These are phyloP conservation scores for Baccha elongata DNA, from an alignment of 2,888 invertebrate species.

Conservation along the genomic window DNA sequence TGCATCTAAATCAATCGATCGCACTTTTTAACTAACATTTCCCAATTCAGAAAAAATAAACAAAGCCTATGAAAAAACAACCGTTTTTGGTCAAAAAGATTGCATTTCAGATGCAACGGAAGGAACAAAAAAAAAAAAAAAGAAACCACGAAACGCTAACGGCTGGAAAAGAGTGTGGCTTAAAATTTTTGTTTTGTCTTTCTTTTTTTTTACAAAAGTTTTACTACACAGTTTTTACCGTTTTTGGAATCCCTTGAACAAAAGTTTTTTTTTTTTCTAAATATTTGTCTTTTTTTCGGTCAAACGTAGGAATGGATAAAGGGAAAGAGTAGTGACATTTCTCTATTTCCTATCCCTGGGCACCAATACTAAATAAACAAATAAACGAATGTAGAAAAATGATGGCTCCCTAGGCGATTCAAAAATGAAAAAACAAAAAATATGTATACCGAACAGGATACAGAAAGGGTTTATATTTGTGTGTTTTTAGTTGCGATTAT, in stretches of 20 bases:
- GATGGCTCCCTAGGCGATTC: conserved; percentile 65
- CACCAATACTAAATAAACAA: conserved; percentile 67
- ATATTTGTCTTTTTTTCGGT: conserved; percentile 8
- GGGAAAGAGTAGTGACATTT: conserved; percentile 57
- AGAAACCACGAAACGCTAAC: neutral
- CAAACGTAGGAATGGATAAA: neutral
- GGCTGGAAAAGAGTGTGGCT: conserved; percentile 30
- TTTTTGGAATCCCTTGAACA: conserved; percentile 35
- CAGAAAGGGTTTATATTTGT: neutral
- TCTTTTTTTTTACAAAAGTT: conserved; percentile 33
- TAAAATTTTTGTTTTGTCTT: conserved; percentile 36
- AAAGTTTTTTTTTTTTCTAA: conserved; percentile 54
- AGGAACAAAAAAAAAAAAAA: neutral
- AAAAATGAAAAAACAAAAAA: conserved; percentile 12
- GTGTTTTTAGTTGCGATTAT: conserved; percentile 6
- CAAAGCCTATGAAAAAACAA: neutral
- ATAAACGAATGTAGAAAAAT: conserved; percentile 70
- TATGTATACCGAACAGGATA: neutral
- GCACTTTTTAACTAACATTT: neutral
- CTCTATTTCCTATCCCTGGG: conserved; percentile 61
- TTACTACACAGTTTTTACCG: conserved; percentile 6
- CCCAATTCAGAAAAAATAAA: neutral
- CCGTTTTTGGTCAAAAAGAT: conserved; percentile 43
- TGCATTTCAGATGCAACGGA: conserved; percentile 37
- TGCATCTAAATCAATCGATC: conserved; percentile 44